phyloP scores from a whole-genome alignment of 2,113 vertebrate species.

The Zingel zingel region DNA sequence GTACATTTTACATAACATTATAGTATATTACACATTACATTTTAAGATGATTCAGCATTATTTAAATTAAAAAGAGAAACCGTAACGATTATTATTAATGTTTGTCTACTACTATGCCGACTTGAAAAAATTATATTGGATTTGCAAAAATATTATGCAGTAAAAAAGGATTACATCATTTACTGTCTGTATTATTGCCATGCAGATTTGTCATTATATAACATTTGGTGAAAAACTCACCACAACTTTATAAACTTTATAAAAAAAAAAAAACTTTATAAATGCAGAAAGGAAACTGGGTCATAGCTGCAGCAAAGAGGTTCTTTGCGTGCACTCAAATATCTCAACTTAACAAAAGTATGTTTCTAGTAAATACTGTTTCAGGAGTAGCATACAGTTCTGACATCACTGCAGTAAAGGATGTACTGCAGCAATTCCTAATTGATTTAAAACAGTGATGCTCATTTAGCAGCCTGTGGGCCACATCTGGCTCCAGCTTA shows the following conservation, averaged over 20 bases:
- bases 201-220: no score
- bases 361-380: neutral
- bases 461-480: conserved; percentile 27
- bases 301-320: neutral
- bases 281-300: neutral
- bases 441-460: conserved; percentile 40
- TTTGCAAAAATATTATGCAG: neutral
- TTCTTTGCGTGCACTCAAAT: neutral
- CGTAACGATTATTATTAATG: neutral
- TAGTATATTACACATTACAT: neutral
- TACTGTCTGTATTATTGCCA: neutral
- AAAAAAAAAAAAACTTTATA: no score
- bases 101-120: neutral
- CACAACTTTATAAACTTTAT: conserved; percentile 4
- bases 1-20: neutral
- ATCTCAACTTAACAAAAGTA: neutral
- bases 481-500: conserved; percentile 50
- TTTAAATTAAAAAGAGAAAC: neutral
- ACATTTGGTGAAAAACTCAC: neutral
- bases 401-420: neutral
- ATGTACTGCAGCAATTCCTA: neutral
- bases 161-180: neutral
- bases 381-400: neutral
- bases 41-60: neutral
- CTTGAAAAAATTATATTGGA: neutral